A percentile compares a stretch with the other conserved stretches of the same genome.
Evolutionary conservation across 2,113 vertebrate species (phyloP).

Genomic region (Rhadina sibilatrix): DNA sequence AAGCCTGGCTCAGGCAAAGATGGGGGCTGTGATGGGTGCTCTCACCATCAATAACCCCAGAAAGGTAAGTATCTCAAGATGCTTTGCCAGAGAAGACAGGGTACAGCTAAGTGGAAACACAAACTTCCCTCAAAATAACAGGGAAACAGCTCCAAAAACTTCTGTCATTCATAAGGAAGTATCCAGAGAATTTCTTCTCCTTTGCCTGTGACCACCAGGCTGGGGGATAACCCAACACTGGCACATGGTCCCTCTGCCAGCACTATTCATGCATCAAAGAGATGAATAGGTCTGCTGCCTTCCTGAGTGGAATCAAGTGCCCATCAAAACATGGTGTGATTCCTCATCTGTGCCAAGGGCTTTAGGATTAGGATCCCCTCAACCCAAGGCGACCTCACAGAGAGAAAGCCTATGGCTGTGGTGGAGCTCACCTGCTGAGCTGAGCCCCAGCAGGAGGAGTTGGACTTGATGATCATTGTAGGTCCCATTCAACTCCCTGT

Average conservation of each 20-base stretch:
- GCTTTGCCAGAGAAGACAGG: background rate
- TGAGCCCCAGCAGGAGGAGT: background rate
- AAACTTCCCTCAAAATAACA: background rate
- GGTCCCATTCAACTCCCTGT: background rate
- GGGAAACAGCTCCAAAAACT: background rate
- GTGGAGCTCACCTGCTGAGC: accelerated
- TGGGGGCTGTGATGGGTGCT: background rate
- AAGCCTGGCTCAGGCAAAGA: background rate
- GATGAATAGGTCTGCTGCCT: background rate
- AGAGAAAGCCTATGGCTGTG: background rate
- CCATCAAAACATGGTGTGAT: background rate
- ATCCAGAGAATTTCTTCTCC: background rate
- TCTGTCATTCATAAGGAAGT: background rate
- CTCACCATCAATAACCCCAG: background rate
- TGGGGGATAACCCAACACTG: background rate
- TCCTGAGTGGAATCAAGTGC: background rate
- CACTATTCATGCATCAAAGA: background rate
- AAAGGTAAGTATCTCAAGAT: accelerated
- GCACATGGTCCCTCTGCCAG: background rate
- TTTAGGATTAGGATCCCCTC: background rate
- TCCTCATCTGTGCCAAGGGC: background rate
- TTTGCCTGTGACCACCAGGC: background rate
- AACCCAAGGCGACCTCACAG: background rate
- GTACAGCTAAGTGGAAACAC: background rate
- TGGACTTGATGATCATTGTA: background rate